phyloP scores from a whole-genome alignment of 2,113 vertebrate genomes.

The Dicrurus megarhynchus region DNA sequence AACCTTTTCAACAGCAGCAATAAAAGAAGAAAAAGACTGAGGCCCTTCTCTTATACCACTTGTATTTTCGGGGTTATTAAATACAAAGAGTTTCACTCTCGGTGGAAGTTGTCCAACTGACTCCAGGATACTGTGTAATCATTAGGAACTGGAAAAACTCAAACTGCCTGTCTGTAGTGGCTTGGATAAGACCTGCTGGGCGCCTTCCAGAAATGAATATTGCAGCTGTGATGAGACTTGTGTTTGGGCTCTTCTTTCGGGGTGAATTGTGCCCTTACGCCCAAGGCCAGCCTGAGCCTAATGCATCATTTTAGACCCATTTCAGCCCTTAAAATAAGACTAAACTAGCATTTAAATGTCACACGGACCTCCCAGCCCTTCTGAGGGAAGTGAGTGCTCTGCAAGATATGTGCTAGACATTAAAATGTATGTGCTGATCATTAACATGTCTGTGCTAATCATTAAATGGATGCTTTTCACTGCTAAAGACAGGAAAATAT shows the following conservation, averaged over 20 bases:
- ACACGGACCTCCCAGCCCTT: neutral
- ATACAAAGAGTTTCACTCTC: slow-evolving; percentile 45
- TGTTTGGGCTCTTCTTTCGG: neutral
- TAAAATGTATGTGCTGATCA: neutral
- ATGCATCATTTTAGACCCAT: neutral
- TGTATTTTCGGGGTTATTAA: slow-evolving; percentile 60
- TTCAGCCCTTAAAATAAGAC: neutral
- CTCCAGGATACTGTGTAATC: slow-evolving; percentile 65
- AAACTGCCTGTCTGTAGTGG: slow-evolving; percentile 55
- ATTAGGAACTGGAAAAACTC: slow-evolving; percentile 71
- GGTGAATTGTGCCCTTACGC: neutral
- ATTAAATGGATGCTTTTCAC: neutral
- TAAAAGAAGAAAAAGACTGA: slow-evolving; percentile 62
- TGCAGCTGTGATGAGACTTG: slow-evolving; percentile 60
- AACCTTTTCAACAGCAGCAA: slow-evolving; percentile 54
- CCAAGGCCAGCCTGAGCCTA: neutral
- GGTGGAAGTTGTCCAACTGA: slow-evolving; percentile 49
- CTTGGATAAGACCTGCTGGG: slow-evolving; percentile 63
- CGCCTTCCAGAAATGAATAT: slow-evolving; percentile 57
- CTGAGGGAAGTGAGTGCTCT: neutral
- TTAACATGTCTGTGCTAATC: neutral
- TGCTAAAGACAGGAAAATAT: neutral
- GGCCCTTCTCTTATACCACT: slow-evolving; percentile 47
- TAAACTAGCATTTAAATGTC: neutral
- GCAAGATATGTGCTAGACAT: neutral